Conservation (phyloP, 2,797 vertebrate genomes). For the Acridotheres tristis region DNA sequence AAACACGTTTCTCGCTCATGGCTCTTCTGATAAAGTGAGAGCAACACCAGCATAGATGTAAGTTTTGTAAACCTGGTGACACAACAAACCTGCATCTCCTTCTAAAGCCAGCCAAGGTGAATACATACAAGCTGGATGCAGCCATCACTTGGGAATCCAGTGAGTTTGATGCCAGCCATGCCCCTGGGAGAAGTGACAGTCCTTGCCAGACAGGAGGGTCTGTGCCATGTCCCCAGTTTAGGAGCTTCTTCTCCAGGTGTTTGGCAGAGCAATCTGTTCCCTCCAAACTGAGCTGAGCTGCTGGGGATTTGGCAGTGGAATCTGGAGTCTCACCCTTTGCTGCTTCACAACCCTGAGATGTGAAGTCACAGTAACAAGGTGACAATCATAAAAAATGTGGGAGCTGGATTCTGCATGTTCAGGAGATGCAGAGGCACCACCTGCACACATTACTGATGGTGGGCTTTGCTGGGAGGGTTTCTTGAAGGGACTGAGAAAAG, state of each 20-base stretch:
- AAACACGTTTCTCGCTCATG: not conserved
- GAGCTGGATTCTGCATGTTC: not conserved
- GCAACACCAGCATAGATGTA: not conserved
- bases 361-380: not conserved
- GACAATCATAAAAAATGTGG: not conserved
- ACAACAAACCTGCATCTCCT: no score
- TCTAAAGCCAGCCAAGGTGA: not conserved
- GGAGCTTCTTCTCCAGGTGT: not conserved
- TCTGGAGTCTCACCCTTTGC: not conserved
- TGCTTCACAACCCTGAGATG: accelerated
- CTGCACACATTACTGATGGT: not conserved
- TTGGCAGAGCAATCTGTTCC: not conserved
- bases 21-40: not conserved
- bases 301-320: not conserved
- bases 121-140: not conserved
- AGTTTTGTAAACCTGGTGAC: not conserved
- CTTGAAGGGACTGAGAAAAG: not conserved
- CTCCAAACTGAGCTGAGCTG: accelerated
- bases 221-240: not conserved
- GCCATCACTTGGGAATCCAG: not conserved
- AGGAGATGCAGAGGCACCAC: not conserved
- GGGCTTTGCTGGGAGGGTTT: not conserved
- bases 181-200: not conserved
- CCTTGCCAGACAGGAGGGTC: not conserved
- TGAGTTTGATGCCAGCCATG: not conserved